Conservation (phyloP, 1,140 invertebrate genomes). For the Apis cerana region DNA sequence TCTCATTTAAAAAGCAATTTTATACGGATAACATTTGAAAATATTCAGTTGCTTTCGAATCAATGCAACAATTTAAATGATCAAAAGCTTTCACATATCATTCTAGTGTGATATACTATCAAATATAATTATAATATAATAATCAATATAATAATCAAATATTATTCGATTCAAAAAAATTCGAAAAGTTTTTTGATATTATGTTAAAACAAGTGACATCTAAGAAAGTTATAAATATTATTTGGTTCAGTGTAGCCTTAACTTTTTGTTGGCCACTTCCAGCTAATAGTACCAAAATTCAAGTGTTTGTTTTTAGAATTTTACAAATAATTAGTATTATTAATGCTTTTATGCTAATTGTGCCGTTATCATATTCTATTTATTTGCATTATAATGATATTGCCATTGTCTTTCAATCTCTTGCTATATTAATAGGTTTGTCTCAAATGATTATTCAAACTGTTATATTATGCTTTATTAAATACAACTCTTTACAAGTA, state of each 20-base stretch:
- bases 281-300: background rate
- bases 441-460: background rate
- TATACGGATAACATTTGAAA: too few relatives aligned
- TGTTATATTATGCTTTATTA: background rate
- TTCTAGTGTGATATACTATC: too few relatives aligned
- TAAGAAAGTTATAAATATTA: background rate
- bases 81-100: too few relatives aligned
- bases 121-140: too few relatives aligned
- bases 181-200: too few relatives aligned
- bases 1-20: too few relatives aligned
- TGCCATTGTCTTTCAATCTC: background rate
- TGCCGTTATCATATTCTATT: background rate
- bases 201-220: too few relatives aligned
- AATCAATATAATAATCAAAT: too few relatives aligned
- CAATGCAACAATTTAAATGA: too few relatives aligned
- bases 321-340: background rate
- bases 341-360: background rate
- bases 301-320: background rate
- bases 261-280: background rate
- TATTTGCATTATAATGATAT: background rate
- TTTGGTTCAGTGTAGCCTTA: background rate
- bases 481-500: background rate
- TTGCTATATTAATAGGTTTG: background rate
- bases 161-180: too few relatives aligned
- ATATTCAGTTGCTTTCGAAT: too few relatives aligned